Base-by-base conservation (phyloP, 2,113 vertebrate species). In the Notarius lentiginosus region DNA sequence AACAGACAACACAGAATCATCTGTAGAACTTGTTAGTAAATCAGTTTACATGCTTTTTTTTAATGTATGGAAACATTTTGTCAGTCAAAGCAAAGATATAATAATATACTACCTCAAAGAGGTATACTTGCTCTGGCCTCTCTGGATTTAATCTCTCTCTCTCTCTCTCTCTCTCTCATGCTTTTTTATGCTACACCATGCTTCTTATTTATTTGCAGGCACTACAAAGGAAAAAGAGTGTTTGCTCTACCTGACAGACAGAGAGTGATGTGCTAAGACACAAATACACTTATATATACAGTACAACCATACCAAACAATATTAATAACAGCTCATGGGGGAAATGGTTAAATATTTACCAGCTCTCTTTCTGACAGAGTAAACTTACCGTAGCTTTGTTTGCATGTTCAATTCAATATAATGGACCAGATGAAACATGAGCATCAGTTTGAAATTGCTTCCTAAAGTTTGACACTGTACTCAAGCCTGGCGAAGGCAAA, bases 341-440 rank as follows among this genome's bases (percentile, higher is more conserved):
- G 61, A 47, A 85, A 53, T 65, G 56, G 79, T 84, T 88, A 83
- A 90, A 88, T 88, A 83, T 88, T 88, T 88, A 89, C 82, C 76
- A 56, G 75, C 63, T 84, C 61, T 55, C 72, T 53, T 76, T 55
- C 68, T 75, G 76, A 60, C 24, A 73, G 51, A 82, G 72, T 76
- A 86, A 70, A 60, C 66, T 55, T 65, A 73, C 53, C 87, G 73
- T 8, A 8, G 58, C 68, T 86, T 63, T 90, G 84, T 86, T 86
- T 86, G 80, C 80, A 66, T 73, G 66, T 77, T 88, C 61, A 83
- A 70, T 79, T 84, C 56, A 85, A 41, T 87, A 51, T 47, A 63
- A 72, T 66, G 41, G 56, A 24, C 53, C 70, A 82, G 56, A 84
- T 27, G 41, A 75, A 76, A 76, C 55, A 53, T 15, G 58, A 51